Percentiles rank a stretch among this genome's conserved stretches.
These are phyloP conservation scores for Oryzias celebensis DNA, from an alignment of 2,113 vertebrate genomes.

Conservation along the genomic window DNA sequence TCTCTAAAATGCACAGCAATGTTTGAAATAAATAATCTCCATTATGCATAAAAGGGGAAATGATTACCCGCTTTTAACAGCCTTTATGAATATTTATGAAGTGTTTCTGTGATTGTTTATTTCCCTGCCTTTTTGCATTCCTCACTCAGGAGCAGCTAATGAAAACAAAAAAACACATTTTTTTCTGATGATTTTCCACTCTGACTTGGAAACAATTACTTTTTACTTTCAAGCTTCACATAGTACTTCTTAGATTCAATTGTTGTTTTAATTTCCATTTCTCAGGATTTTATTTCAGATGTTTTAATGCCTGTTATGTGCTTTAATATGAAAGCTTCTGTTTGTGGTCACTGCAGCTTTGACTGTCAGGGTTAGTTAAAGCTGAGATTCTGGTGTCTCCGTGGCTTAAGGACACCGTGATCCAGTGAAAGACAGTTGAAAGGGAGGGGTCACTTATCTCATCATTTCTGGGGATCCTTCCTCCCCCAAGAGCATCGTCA, in stretches of 20 bases:
- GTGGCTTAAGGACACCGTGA: conserved; percentile 45
- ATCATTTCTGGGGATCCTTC: conserved; percentile 44
- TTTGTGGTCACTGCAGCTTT: conserved; percentile 14
- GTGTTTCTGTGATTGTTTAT: conserved; percentile 54
- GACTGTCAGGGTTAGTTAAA: conserved; percentile 60
- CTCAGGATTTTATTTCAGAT: conserved; percentile 7
- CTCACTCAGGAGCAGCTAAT: conserved; percentile 41
- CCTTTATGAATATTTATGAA: conserved; percentile 76
- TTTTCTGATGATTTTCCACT: conserved; percentile 21
- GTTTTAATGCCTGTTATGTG: conserved; percentile 29
- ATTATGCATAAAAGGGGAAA: conserved; percentile 75
- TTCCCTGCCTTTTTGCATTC: conserved; percentile 51
- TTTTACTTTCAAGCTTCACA: conserved; percentile 30
- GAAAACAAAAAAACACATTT: conserved; percentile 28
- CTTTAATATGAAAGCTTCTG: conserved; percentile 8
- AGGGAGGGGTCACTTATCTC: conserved; percentile 45
- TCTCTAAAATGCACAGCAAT: conserved; percentile 50
- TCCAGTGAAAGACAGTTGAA: conserved; percentile 41
- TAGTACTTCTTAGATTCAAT: conserved; percentile 33
- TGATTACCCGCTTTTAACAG: conserved; percentile 75
- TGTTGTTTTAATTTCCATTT: conserved; percentile 37
- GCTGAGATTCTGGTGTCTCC: conserved; percentile 42
- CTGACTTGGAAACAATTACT: conserved; percentile 14
- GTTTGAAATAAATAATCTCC: conserved; percentile 71
- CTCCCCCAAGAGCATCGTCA: conserved; percentile 57